Evolutionary conservation across 2,113 vertebrate species (phyloP).

Genomic region (Danio rerio): DNA sequence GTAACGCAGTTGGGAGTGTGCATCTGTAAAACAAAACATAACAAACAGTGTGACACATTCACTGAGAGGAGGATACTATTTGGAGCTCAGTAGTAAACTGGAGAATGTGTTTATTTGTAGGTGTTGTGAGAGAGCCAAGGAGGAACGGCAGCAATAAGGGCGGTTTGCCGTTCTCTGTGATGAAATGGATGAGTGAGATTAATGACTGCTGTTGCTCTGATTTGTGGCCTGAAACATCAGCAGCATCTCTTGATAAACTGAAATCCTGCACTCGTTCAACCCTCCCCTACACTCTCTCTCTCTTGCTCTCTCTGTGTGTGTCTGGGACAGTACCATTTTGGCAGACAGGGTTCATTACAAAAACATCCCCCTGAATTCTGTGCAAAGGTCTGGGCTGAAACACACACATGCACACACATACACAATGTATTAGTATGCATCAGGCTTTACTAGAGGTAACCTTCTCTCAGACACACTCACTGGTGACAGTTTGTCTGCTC

Average conservation of each 20-base stretch:
- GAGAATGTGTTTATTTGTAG: neutral
- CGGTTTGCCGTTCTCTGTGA: constrained; percentile 51
- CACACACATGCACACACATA: constrained; percentile 14
- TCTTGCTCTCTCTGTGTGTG: constrained; percentile 30
- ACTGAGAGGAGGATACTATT: neutral
- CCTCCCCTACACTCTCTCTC: neutral
- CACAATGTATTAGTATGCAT: constrained; percentile 63
- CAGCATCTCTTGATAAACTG: constrained; percentile 29
- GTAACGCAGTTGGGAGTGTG: neutral
- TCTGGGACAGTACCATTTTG: constrained; percentile 78
- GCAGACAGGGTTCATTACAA: constrained; percentile 76
- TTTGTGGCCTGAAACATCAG: constrained; percentile 41
- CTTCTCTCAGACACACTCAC: constrained; percentile 28
- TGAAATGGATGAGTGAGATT: constrained; percentile 33
- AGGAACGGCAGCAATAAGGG: constrained; percentile 52
- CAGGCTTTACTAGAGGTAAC: constrained; percentile 53
- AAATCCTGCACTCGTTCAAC: constrained; percentile 54
- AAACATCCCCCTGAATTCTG: constrained; percentile 12
- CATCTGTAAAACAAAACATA: neutral
- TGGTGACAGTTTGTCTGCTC: constrained; percentile 53
- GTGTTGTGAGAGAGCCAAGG: neutral
- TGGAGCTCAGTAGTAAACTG: neutral
- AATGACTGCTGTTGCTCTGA: constrained; percentile 43
- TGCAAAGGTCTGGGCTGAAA: constrained; percentile 19
- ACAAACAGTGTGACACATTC: neutral